These are phyloP conservation scores for Leucoraja ocellata DNA, from an alignment of 2,797 vertebrate species.

Conservation along the genomic window DNA sequence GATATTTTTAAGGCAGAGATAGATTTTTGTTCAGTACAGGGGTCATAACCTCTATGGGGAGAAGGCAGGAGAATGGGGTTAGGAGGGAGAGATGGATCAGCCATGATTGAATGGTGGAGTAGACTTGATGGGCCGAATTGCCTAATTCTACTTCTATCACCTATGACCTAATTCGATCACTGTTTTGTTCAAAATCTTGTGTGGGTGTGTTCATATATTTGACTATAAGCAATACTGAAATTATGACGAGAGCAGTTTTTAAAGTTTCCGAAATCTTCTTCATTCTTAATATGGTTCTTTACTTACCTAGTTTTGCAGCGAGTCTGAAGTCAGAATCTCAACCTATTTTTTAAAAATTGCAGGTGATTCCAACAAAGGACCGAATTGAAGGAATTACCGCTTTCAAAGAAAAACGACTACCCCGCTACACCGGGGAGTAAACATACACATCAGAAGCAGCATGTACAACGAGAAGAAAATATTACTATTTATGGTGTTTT, in stretches of 20 bases:
- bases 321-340: conserved; percentile 37
- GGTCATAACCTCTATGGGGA: too few species aligned
- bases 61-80: too few species aligned
- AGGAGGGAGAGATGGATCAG: too few species aligned
- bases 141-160: too few species aligned
- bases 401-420: conserved; percentile 89
- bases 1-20: too few species aligned
- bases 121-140: too few species aligned
- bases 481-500: not conserved
- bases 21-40: too few species aligned
- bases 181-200: not conserved
- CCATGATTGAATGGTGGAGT: too few species aligned
- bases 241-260: not conserved
- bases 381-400: conserved; percentile 87
- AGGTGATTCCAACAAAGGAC: conserved; percentile 95
- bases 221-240: not conserved
- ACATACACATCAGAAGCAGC: conserved; percentile 31
- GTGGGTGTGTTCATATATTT: not conserved
- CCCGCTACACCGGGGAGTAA: conserved; percentile 82
- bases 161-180: too few species aligned
- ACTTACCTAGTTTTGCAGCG: not conserved
- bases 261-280: not conserved
- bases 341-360: conserved; percentile 43
- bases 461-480: not conserved
- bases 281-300: not conserved